Evolutionary conservation across 2,113 vertebrate species (phyloP), one percentile per base, ranked within the genome.

Genomic region (Vulpes vulpes): DNA sequence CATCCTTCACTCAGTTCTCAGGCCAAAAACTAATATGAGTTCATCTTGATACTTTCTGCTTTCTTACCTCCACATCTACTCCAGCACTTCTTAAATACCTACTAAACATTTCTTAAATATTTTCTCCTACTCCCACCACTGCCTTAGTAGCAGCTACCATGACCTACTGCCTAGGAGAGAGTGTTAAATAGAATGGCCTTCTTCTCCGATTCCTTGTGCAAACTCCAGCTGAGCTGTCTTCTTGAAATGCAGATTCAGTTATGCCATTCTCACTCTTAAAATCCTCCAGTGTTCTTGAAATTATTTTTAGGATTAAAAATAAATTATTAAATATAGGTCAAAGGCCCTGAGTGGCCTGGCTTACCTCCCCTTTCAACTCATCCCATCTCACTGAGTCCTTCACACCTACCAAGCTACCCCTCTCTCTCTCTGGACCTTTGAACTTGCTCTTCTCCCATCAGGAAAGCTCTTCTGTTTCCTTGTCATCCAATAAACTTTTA

Each of bases 301-400:
- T 73, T 93, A 85, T 89, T 65, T 85, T 74, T 73, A 93, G 17
- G 11, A 57, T 89, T 83, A 78, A 83, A 76, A 60, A 74, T 81
- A 91, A 69, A 80, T 38, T 6, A 74, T 53, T n/a, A 62, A 60
- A 55, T 32, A 53, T 55, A 32, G 27, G 38, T 71, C 43, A 19
- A 30, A 73, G 51, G 38, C 73, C 27, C 27, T 25, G 23, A 89
- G 57, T 38, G 1, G 10, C 20, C 55, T 38, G 64, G 35, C 10
- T 35, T 25, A 15, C 60, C 30, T 43, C 20, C 1, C 15, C 57
- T 43, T 89, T 11, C 17, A 43, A 8, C 35, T 17, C 32, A 8
- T 30, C 25, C 12, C 20, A 19, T 15, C 38, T 89, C 14, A 27
- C 27, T 25, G 9, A 55, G 19, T 27, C 38, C 35, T 16, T 30